Percentiles rank a stretch among this genome's conserved stretches.
These are phyloP conservation scores for Ferdinandea cuprea DNA, from an alignment of 2,888 invertebrate species.

Conservation along the genomic window DNA sequence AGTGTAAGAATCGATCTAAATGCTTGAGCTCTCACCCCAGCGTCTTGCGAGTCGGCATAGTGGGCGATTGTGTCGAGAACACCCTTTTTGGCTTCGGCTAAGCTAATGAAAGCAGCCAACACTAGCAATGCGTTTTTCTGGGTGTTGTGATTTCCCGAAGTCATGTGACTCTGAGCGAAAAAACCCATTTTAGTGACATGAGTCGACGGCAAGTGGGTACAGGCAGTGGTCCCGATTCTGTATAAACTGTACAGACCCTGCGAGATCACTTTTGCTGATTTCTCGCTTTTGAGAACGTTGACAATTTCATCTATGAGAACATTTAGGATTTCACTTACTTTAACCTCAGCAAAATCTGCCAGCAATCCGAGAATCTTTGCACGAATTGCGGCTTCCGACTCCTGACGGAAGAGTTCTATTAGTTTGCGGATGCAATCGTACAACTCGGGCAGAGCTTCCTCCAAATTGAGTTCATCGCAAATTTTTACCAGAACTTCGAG, in stretches of 20 bases:
- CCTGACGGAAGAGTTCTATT: constrained; percentile 80
- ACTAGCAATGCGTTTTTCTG: constrained; percentile 82
- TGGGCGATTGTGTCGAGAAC: constrained; percentile 90
- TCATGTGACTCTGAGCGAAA: constrained; percentile 81
- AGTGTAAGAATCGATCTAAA: constrained; percentile 93
- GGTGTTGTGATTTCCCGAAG: constrained; percentile 81
- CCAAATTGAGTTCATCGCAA: constrained; percentile 79
- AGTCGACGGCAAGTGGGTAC: constrained; percentile 78
- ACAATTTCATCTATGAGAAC: constrained; percentile 81
- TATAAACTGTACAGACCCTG: constrained; percentile 81
- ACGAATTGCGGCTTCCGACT: constrained; percentile 79
- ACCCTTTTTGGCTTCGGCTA: constrained; percentile 85
- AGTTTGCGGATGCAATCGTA: constrained; percentile 79
- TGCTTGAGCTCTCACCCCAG: constrained; percentile 94
- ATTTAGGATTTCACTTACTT: constrained; percentile 78
- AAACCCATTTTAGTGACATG: constrained; percentile 81
- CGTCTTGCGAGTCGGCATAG: constrained; percentile 94
- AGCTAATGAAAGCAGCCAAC: constrained; percentile 80
- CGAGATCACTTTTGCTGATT: constrained; percentile 82
- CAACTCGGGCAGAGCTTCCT: constrained; percentile 77
- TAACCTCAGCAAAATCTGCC: constrained; percentile 79
- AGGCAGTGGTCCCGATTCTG: constrained; percentile 79
- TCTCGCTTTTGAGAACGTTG: constrained; percentile 80
- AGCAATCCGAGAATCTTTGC: constrained; percentile 80
- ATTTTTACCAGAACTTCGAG: constrained; percentile 80